Percentiles rank a stretch among this genome's conserved stretches.
phyloP scores from a whole-genome alignment of 1,140 invertebrate species.

The Drosophila prosaltans region DNA sequence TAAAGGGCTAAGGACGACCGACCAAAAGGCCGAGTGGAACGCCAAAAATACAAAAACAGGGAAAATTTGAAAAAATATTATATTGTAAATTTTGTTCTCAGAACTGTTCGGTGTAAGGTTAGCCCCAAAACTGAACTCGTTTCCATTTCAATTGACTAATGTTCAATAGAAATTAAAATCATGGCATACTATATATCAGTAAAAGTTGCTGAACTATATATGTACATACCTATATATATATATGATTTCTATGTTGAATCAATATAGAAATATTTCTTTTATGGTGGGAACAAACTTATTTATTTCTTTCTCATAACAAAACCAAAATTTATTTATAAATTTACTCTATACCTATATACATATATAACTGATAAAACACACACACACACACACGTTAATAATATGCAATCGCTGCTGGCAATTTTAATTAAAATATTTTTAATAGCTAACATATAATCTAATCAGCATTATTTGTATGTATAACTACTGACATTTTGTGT shows the following conservation, averaged over 20 bases:
- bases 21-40: not conserved
- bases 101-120: conserved; percentile 28
- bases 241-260: too few relatives aligned
- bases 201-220: too few relatives aligned
- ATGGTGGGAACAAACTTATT: too few relatives aligned
- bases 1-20: not conserved
- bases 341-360: too few relatives aligned
- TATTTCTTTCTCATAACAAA: too few relatives aligned
- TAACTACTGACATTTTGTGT: conserved; percentile 11
- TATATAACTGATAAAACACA: not conserved
- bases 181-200: not conserved
- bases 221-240: too few relatives aligned
- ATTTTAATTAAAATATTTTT: not conserved
- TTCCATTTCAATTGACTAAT: not conserved
- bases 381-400: conserved; percentile 18
- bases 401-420: conserved; percentile 7
- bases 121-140: conserved; percentile 40
- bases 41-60: not conserved
- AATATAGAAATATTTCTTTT: too few relatives aligned
- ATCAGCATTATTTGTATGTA: not conserved
- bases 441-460: not conserved
- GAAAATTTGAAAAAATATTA: conserved; percentile 18
- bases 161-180: conserved; percentile 2
- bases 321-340: too few relatives aligned
- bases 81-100: conserved; percentile 19